A percentile compares a stretch with the other conserved stretches of the same genome.
Conservation (phyloP, 2,888 invertebrate species). For the Acleris cristana region DNA sequence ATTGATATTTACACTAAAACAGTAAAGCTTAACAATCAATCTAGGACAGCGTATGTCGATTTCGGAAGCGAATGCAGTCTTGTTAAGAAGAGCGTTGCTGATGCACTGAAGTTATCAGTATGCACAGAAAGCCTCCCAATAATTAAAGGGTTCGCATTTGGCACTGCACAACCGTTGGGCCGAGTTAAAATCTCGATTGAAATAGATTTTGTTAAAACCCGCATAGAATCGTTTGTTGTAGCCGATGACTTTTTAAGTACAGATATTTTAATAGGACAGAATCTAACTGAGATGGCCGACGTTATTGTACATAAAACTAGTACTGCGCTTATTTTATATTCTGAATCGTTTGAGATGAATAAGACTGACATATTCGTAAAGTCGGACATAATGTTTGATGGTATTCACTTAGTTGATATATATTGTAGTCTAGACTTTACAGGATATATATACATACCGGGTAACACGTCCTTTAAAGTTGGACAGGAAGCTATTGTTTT, state of each 20-base stretch:
- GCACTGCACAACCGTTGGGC: conserved; percentile 20
- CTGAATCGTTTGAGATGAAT: conserved; percentile 14
- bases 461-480: not conserved
- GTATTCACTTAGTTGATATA: not conserved
- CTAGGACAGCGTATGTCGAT: conserved; percentile 28
- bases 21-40: conserved; percentile 16
- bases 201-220: conserved; percentile 22
- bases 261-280: conserved; percentile 34
- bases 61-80: conserved; percentile 39
- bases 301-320: conserved; percentile 22
- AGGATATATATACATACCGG: conserved; percentile 4
- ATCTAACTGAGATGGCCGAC: conserved; percentile 27
- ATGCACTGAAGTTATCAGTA: not conserved
- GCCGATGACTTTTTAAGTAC: conserved; percentile 14
- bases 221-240: conserved; percentile 24
- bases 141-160: conserved; percentile 30
- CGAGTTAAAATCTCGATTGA: conserved; percentile 6
- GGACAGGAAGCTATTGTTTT: conserved; percentile 3
- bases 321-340: conserved; percentile 8
- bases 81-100: conserved; percentile 10
- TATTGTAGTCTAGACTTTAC: not conserved
- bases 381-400: not conserved
- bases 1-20: conserved; percentile 27
- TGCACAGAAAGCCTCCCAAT: conserved; percentile 16
- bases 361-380: not conserved